Evolutionary conservation across 2,113 vertebrate genomes (phyloP), one percentile per base, ranked within the genome.

Genomic region (Marmota flaviventris): DNA sequence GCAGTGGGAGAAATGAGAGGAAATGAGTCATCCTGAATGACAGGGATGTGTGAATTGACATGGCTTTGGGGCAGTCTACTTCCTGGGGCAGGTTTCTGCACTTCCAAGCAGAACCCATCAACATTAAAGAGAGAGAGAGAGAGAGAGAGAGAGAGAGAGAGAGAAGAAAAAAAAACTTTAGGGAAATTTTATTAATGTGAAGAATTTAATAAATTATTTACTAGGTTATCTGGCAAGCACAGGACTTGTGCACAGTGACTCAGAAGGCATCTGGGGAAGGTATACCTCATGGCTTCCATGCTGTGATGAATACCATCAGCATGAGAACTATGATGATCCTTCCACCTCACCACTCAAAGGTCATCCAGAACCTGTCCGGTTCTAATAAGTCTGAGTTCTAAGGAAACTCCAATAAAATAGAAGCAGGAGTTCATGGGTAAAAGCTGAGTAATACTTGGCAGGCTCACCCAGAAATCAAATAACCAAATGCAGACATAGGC

Each of bases 211-310:
- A 39, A 90, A 72, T 91, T 72, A 81, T 91, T 88, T 67, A 72
- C 53, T 48, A 63, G 39, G 56, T 85, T 42, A 72, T 42, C 45
- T 72, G 25, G 17, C 77, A 85, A 77, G 10, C 67, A 25, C 20
- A 48, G n/a, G 24, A 22, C 70, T n/a, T 53, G 61, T 77, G 48
- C 51, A 84, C 17, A 76, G 34, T 96, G 85, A 96, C 39, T 86
- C 86, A 90, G 48, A 29, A 53, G 39, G 37, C 29, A 16, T 20
- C 22, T n/a, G 58, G n/a, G 2, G n/a, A 73, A 93, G 53, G 48
- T 27, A 20, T 3, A 20, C 67, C 34, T 79, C 63, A 18, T 9
- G 67, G 34, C 51, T 6, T 81, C 85, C 8, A 53, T 51, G 73
- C 2, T 7, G 1, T 5, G n/a, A 20, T 24, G 1, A 37, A 22